phyloP scores from a whole-genome alignment of 2,888 invertebrate species.

The Auanema sp. region DNA sequence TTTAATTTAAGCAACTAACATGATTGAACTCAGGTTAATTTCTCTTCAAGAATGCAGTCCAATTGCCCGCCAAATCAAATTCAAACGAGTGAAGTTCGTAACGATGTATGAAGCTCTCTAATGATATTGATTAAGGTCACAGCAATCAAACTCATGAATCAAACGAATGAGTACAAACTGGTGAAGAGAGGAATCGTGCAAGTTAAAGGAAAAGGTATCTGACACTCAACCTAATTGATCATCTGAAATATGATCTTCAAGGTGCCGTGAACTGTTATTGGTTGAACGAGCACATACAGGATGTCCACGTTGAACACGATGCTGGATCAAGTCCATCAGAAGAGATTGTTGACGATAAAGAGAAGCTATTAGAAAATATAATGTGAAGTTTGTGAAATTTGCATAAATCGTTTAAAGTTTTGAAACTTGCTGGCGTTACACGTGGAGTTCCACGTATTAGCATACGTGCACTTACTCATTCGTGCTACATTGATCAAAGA shows the following conservation, averaged over 20 bases:
- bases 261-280: constrained; percentile 62
- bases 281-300: constrained; percentile 58
- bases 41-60: constrained; percentile 62
- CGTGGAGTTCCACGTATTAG: too few relatives aligned
- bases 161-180: constrained; percentile 38
- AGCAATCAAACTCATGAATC: constrained; percentile 42
- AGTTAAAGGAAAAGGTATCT: constrained; percentile 62
- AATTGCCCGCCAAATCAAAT: constrained; percentile 62
- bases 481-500: too few relatives aligned
- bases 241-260: constrained; percentile 13
- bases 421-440: too few relatives aligned
- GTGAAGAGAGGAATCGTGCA: constrained; percentile 59
- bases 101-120: constrained; percentile 16
- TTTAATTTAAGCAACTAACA: too few relatives aligned
- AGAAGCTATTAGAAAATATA: too few relatives aligned
- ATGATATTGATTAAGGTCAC: constrained; percentile 31
- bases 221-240: not conserved
- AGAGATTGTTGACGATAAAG: too few relatives aligned
- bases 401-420: too few relatives aligned
- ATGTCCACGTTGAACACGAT: not conserved
- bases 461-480: too few relatives aligned
- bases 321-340: too few relatives aligned
- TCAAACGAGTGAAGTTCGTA: constrained; percentile 49
- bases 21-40: constrained; percentile 49
- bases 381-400: too few relatives aligned